These are phyloP conservation scores for Galleria mellonella DNA, from an alignment of 1,140 invertebrate genomes.

Conservation along the genomic window DNA sequence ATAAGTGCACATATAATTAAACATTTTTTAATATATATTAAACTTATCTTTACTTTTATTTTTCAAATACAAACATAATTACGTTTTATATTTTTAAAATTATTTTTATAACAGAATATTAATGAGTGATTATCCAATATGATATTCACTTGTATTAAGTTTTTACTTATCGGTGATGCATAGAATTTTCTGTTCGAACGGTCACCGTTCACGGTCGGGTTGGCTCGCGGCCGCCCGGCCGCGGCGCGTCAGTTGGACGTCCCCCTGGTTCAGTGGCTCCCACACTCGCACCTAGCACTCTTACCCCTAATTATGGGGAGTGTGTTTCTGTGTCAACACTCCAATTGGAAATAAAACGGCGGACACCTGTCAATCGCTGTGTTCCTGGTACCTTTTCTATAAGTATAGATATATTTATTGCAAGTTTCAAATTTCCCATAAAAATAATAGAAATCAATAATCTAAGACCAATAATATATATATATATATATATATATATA, in stretches of 20 bases:
- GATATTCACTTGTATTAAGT: too few species aligned
- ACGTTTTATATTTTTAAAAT: slow-evolving; percentile 7
- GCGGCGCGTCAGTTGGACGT: slow-evolving; percentile 32
- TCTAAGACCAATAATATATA: too few species aligned
- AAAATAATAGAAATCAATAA: too few species aligned
- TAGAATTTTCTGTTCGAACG: slow-evolving; percentile 38
- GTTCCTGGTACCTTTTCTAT: too few species aligned
- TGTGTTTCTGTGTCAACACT: slow-evolving; percentile 50
- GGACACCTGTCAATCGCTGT: neutral
- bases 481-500: too few species aligned
- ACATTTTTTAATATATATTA: too few species aligned
- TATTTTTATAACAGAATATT: neutral
- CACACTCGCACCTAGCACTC: slow-evolving; percentile 17
- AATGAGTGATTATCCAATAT: too few species aligned
- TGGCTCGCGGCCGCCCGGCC: too few species aligned
- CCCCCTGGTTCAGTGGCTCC: slow-evolving; percentile 26
- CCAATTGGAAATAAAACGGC: slow-evolving; percentile 12
- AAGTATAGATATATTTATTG: too few species aligned
- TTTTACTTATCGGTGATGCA: slow-evolving; percentile 3
- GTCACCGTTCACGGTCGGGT: slow-evolving; percentile 30
- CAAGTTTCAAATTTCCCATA: neutral
- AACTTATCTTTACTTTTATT: too few species aligned
- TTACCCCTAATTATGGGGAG: slow-evolving; percentile 44
- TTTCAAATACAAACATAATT: too few species aligned
- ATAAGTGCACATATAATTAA: too few species aligned